Conservation (phyloP, 2,797 vertebrate genomes). For the Eulemur mongoz region DNA sequence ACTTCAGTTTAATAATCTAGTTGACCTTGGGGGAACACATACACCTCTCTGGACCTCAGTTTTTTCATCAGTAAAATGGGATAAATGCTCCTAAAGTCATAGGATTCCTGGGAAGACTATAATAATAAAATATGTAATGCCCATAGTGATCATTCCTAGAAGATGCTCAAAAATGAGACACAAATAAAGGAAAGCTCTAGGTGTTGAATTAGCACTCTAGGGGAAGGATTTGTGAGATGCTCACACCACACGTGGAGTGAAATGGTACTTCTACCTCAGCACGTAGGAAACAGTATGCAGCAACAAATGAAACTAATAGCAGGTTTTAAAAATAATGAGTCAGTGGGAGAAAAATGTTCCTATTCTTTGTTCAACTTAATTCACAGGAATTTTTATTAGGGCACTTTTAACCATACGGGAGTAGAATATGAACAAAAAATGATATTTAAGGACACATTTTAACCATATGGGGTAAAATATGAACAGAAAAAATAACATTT, state of each 20-base stretch:
- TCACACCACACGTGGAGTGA: neutral
- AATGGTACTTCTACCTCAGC: neutral
- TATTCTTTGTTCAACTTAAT: conserved; percentile 26
- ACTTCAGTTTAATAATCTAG: neutral
- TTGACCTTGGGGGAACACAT: neutral
- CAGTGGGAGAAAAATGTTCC: conserved; percentile 15
- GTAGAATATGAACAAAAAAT: conserved; percentile 27
- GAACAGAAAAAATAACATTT: neutral
- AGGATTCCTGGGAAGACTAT: neutral
- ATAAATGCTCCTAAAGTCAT: neutral
- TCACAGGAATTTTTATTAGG: conserved; percentile 28
- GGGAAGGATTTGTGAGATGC: conserved; percentile 47
- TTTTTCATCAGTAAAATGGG: neutral
- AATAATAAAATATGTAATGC: neutral
- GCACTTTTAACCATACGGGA: neutral
- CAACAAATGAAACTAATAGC: neutral
- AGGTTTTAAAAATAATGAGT: conserved; percentile 52
- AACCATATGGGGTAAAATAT: neutral
- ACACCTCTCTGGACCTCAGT: neutral
- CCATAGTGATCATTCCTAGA: neutral
- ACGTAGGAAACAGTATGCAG: neutral
- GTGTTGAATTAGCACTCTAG: conserved; percentile 10
- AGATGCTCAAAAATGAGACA: neutral
- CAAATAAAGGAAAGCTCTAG: conserved; percentile 55
- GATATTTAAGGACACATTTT: neutral